These are phyloP conservation scores for Caenorhabditis remanei DNA, from an alignment of 1,140 invertebrate species.

Conservation along the genomic window DNA sequence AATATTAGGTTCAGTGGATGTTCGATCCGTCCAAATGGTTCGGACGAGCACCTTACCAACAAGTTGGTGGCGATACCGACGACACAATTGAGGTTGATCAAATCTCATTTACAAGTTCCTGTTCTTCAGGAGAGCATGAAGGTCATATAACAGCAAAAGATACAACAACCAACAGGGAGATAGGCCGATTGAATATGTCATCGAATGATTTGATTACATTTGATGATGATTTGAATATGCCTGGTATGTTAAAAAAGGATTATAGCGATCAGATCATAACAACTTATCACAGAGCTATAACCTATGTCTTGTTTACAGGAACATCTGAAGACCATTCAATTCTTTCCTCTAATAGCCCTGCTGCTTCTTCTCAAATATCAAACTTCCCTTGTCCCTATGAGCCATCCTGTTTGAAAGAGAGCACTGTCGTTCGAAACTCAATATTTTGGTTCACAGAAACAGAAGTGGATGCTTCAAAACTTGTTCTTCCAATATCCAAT, in stretches of 20 bases:
- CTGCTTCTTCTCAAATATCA: background rate
- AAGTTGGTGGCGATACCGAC: slow-evolving; percentile 25
- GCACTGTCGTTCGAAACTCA: slow-evolving; percentile 3
- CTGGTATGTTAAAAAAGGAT: background rate
- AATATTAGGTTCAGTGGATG: background rate
- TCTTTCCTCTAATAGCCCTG: background rate
- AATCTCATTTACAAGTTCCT: slow-evolving; percentile 41
- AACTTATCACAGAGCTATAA: background rate
- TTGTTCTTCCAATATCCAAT: slow-evolving; percentile 26
- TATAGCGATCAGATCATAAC: no score
- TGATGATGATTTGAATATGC: background rate
- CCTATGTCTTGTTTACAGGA: background rate
- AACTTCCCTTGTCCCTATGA: background rate
- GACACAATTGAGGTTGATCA: slow-evolving; percentile 24
- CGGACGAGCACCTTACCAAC: slow-evolving; percentile 33
- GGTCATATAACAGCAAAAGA: background rate
- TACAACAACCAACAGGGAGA: background rate
- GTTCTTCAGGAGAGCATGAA: slow-evolving; percentile 29
- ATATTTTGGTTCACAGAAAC: slow-evolving; percentile 46
- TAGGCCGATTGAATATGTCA: background rate
- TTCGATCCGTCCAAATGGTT: slow-evolving; percentile 48
- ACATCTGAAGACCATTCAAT: slow-evolving; percentile 1
- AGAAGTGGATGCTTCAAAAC: slow-evolving; percentile 31
- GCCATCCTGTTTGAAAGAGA: background rate
- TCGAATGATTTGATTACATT: slow-evolving; percentile 11